Base-by-base conservation (phyloP, 1,140 invertebrate genomes). In the Glossosoma conforme region DNA sequence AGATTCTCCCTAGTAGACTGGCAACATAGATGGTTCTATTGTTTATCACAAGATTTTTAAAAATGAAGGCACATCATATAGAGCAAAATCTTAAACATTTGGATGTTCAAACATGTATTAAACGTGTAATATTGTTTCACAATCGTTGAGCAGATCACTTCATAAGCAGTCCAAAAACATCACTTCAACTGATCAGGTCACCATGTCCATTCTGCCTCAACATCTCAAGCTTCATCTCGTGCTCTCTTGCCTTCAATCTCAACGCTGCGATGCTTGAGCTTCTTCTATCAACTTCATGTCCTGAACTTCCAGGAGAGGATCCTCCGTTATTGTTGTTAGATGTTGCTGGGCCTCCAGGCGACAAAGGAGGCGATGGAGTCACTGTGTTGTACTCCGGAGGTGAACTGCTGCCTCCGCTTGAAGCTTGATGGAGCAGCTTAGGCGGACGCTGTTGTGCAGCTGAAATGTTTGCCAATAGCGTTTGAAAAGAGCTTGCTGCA, bases 241-340 rank as follows among this genome's bases (percentile, higher is more conserved):
- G 93, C 69, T 97, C 93, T 5, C 93, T 78, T 1, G 94, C 93
- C 58, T 94, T 93, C 21, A 94, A 76, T 44, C 94, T 72, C 3
- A 98, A 73, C 0, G 91, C 87, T 1, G 91, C 91, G 45, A 97
- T 95, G 59, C 91, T 94, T 17, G 87, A 91, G 59, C 85, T 89
- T 52, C 92, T 74, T 50, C 91, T 77, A 68, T 94, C 92, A 48
- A 81, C 61, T 82, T 86, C 38, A 28, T 65, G 40, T 32, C 69
- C 61, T n/a, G n/a, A n/a, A n/a, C n/a, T n/a, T 52, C 74, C 40
- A 60, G 75, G 37, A 3, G 70, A 74, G 6, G 50, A 53, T 1
- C 36, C 21, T 14, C 70, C 66, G n/a, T n/a, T n/a, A n/a, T n/a
- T n/a, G n/a, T n/a, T n/a, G n/a, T n/a, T n/a, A n/a, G n/a, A n/a